These are phyloP conservation scores for Macropodus opercularis DNA, from an alignment of 2,797 vertebrate genomes.

Conservation along the genomic window DNA sequence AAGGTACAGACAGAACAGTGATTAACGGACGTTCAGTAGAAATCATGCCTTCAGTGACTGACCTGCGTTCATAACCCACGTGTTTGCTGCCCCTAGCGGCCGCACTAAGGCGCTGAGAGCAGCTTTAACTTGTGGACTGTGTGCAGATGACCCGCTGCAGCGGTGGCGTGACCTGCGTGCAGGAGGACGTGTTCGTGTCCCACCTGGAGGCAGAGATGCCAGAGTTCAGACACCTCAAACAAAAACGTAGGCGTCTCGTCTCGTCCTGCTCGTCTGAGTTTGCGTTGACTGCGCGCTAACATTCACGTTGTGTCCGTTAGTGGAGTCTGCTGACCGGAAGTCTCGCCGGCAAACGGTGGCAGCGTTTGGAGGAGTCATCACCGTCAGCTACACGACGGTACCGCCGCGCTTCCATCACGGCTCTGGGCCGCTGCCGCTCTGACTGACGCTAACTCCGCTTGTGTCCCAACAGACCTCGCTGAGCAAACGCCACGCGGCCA, in stretches of 20 bases:
- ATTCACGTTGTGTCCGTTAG: conserved; percentile 54
- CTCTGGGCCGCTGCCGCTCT: background rate
- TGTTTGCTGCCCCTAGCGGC: too few relatives aligned
- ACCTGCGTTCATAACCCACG: too few relatives aligned
- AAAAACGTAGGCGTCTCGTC: conserved; percentile 54
- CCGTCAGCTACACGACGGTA: conserved; percentile 85
- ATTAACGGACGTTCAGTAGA: too few relatives aligned
- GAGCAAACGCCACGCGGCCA: conserved; percentile 77
- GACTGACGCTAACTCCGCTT: background rate
- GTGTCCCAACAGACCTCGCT: conserved; percentile 75
- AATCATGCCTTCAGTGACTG: too few relatives aligned
- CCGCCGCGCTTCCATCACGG: too few relatives aligned
- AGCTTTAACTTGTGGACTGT: too few relatives aligned
- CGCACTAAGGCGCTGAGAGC: too few relatives aligned
- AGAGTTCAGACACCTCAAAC: conserved; percentile 71
- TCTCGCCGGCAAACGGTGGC: conserved; percentile 66
- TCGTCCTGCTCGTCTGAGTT: background rate
- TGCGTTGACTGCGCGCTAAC: background rate
- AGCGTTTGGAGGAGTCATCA: conserved; percentile 77
- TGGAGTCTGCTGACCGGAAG: conserved; percentile 16
- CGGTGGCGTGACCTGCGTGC: conserved; percentile 41
- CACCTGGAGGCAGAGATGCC: conserved; percentile 81
- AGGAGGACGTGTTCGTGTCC: conserved; percentile 86
- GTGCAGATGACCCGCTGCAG: conserved; percentile 80
- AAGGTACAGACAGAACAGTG: conserved; percentile 86